Evolutionary conservation across 2,797 vertebrate species (phyloP).

Genomic region (Fratercula arctica): DNA sequence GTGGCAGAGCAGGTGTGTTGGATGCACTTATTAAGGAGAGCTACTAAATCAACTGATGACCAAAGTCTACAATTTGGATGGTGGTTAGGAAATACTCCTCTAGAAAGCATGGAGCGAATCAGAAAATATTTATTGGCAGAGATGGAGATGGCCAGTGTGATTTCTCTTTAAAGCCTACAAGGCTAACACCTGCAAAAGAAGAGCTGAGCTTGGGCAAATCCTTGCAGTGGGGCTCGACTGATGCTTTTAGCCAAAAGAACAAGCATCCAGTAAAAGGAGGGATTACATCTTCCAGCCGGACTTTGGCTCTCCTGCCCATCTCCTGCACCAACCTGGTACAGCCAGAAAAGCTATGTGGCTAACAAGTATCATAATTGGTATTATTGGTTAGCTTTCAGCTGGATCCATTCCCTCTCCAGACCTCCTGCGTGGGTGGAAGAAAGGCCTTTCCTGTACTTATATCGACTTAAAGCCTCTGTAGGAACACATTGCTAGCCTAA

Average conservation of each 20-base stretch:
- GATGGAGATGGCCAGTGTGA: neutral
- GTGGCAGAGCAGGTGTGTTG: slow-evolving; percentile 39
- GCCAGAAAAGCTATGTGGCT: neutral
- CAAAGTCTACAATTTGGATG: neutral
- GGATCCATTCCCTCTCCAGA: neutral
- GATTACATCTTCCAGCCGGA: neutral
- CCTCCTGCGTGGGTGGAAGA: neutral
- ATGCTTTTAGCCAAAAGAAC: neutral
- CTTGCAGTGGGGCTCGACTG: neutral
- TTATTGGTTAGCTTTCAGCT: neutral
- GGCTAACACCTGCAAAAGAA: neutral
- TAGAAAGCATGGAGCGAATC: neutral
- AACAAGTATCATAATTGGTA: neutral
- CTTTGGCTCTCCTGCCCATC: neutral
- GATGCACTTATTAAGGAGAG: neutral
- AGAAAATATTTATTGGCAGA: neutral
- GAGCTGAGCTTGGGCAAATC: neutral
- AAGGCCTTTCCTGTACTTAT: neutral
- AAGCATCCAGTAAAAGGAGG: neutral
- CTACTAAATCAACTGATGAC: neutral
- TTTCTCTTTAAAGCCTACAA: neutral
- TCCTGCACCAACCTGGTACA: neutral
- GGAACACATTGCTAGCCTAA: neutral
- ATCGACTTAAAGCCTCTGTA: neutral
- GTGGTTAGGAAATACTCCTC: neutral